Evolutionary conservation across 1,140 invertebrate species (phyloP), one percentile per base, ranked within the genome.

Genomic region (Onthophagus taurus): DNA sequence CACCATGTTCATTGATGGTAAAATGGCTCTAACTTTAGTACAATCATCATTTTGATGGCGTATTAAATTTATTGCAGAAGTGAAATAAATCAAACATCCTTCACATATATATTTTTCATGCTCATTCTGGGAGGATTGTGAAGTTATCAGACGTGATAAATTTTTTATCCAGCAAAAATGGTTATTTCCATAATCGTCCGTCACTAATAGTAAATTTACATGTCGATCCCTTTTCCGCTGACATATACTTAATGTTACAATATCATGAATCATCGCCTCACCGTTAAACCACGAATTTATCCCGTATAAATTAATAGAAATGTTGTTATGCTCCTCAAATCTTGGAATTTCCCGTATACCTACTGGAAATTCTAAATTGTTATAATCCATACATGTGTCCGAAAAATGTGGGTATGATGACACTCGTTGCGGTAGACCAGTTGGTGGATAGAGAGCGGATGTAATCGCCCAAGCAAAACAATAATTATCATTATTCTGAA

Each of bases 401-500:
- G 6, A 7, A 26, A 26, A 6, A 26, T 26, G 6, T 26, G 23
- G n/a, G 12, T 17, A 37, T 19, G 16, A 37, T 37, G 19, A 3
- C 18, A 21, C 3, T 37, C 35, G n/a, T 16, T 13, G 9, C 2
- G 9, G 2, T 3, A 16, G 1, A 11, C 8, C 7, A 11, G 3
- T 20, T 3, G 18, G 11, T 1, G 35, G 35, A 20, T 21, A 11
- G 3, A 37, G 17, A 3, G 35, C 35, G 7, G 35, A 18, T 4
- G 13, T 12, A 11, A 37, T n/a, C 17, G 18, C 3, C 61, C 61
- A 65, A 19, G 58, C 54, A 44, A 67, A 63, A 54, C 63, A 67
- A 31, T 37, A 37, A 12, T 57, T 13, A 52, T 67, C 64, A 30
- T 44, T 45, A 49, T 64, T 65, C 55, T 60, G 44, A 35, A 69